Percentiles rank a stretch among this genome's conserved stretches.
phyloP scores from a whole-genome alignment of 1,140 invertebrate genomes.

The Meloidogyne hapla region DNA sequence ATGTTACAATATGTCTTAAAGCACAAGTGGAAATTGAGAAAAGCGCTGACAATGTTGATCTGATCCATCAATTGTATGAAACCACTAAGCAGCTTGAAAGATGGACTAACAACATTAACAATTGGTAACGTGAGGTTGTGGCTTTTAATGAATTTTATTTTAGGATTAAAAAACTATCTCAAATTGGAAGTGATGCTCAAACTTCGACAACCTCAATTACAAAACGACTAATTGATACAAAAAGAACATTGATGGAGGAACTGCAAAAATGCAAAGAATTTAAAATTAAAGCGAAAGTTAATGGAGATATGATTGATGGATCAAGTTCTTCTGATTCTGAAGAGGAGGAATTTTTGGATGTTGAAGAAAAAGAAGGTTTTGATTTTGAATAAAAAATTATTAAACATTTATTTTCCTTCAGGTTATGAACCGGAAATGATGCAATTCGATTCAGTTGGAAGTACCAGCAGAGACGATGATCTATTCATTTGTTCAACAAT shows the following conservation, averaged over 20 bases:
- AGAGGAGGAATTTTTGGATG: constrained; percentile 45
- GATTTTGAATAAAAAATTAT: background rate
- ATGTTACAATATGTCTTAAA: constrained; percentile 23
- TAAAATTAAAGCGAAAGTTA: constrained; percentile 19
- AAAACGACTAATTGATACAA: constrained; percentile 33
- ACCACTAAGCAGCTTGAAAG: constrained; percentile 24
- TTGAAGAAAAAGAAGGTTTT: constrained; percentile 48
- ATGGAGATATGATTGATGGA: constrained; percentile 9
- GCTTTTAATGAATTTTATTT: background rate
- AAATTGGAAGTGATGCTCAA: constrained; percentile 30
- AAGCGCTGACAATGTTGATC: constrained; percentile 32
- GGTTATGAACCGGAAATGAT: constrained; percentile 34
- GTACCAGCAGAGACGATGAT: constrained; percentile 9
- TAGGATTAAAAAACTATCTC: constrained; percentile 41
- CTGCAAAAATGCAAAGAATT: constrained; percentile 40
- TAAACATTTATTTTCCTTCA: constrained; percentile 2
- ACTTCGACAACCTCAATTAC: constrained; percentile 17
- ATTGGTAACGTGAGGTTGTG: constrained; percentile 17
- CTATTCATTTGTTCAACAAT: constrained; percentile 38
- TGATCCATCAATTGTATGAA: constrained; percentile 36
- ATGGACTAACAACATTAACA: constrained; percentile 27
- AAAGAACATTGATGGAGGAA: constrained; percentile 32
- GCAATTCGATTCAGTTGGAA: constrained; percentile 1
- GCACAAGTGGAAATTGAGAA: constrained; percentile 17
- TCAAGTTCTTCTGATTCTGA: constrained; percentile 21